Conservation (phyloP, 2,888 invertebrate species). For the Nesidiocoris tenuis region DNA sequence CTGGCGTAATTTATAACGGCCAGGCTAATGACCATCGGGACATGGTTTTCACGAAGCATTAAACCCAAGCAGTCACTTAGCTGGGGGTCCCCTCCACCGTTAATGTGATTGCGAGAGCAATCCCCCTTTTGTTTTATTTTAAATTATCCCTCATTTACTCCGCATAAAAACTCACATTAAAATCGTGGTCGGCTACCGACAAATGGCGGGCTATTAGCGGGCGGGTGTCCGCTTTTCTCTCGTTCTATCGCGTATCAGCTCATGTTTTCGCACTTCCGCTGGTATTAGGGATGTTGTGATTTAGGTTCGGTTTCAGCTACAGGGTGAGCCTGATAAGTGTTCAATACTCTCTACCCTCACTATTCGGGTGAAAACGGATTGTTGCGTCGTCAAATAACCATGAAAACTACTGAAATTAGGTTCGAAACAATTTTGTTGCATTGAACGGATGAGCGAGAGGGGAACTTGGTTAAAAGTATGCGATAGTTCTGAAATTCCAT, state of each 20-base stretch:
- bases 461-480: too few relatives aligned
- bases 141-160: not conserved
- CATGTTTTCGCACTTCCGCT: not conserved
- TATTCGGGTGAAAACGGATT: too few relatives aligned
- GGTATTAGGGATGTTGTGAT: not conserved
- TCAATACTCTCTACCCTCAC: too few relatives aligned
- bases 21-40: constrained; percentile 33
- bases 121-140: constrained; percentile 17
- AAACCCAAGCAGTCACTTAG: constrained; percentile 24
- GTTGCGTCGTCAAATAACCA: too few relatives aligned
- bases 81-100: constrained; percentile 10
- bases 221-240: not conserved
- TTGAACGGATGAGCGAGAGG: too few relatives aligned
- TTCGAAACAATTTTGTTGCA: too few relatives aligned
- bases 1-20: constrained; percentile 17
- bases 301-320: not conserved
- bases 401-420: too few relatives aligned
- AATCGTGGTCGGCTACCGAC: not conserved
- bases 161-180: not conserved
- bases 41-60: constrained; percentile 29
- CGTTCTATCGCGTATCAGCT: not conserved
- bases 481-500: too few relatives aligned
- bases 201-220: not conserved
- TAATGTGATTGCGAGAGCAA: constrained; percentile 11
- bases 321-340: too few relatives aligned